Evolutionary conservation across 2,888 invertebrate genomes (phyloP), one percentile per base, ranked within the genome.

Genomic region (Norana najaformis): DNA sequence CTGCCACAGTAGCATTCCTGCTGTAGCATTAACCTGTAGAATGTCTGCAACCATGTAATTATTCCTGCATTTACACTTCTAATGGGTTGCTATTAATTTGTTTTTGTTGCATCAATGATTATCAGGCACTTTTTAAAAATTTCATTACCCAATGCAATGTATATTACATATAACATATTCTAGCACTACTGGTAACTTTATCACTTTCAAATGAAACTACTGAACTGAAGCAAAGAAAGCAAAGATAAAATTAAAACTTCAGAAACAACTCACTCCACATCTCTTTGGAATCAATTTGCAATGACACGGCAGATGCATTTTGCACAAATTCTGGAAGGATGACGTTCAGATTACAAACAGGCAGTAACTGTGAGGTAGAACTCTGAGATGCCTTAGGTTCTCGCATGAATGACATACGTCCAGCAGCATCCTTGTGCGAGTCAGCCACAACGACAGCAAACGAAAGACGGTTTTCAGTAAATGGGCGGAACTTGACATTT

Each of bases 401-500:
- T 94, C 97, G 96, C 98, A 99, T 98, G 95, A 99, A 99, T 94
- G 98, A 97, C 93, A 99, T 97, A 90, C 98, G 96, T 91, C 98
- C 98, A 88, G 98, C 97, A 90, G 98, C 97, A 93, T 98, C 98
- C 91, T 97, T 94, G 91, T 94, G 94, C 85, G 93, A 90, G 93
- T 99, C 98, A 95, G 98, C 98, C 91, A 99, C 97, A 94, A 98
- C 97, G 1, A 98, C 98, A 23, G 97, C 97, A 95, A 99, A 99
- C 0, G 99, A 98, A 90, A 99, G 96, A 69, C 99, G 96, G 95
- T 99, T 99, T 95, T 99, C 99, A 92, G 98, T 96, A 96, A 99
- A 99, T 41, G 99, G 98, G 94, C 97, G 96, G 96, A 99, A 99
- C 38, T 97, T 97, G 93, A 99, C 96, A 92, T 97, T 96, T 30